Base-by-base conservation (phyloP, 2,113 vertebrate genomes). In the Alectura lathami region DNA sequence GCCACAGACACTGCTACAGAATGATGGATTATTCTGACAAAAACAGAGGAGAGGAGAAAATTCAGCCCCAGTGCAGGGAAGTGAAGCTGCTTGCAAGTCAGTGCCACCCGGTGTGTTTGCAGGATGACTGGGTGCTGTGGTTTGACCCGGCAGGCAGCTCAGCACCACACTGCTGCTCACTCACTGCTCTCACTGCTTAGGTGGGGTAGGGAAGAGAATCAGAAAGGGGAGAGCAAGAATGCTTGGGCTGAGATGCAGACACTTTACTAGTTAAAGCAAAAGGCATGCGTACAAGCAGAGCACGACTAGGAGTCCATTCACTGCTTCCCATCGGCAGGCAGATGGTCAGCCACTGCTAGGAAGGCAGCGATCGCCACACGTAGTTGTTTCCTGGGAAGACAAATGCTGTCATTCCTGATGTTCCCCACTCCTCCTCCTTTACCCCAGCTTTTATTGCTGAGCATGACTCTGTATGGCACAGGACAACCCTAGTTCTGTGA, bases 21-120 rank as follows among this genome's bases (percentile, higher is more conserved):
- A 50, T n/a, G 11, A n/a, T 17, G 29, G 0, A 2, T 67, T 68
- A 8, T 36, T 74, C 23, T 2, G 4, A 12, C 22, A 29, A 8
- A 62, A 56, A 17, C 21, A 21, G 10, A 3, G 8, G 6, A 29
- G 15, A 34, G 53, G n/a, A 29, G 15, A 34, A 47, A 36, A 27
- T 38, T 73, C 40, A 51, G 34, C 34, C 15, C 13, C 38, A 24
- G 27, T 2, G 2, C 30, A 34, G 9, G 11, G 32, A 21, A 30
- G 14, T 17, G 66, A 40, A 56, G 13, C 32, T 43, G 34, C 45
- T 30, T 1, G 0, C 15, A 26, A 36, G 10, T 57, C 38, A 24
- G 22, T 69, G 32, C 30, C 36, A 2, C 34, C 20, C 34, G 34
- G 12, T 24, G 42, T 2, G 3, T 59, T 74, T 34, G 29, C 8